Conservation (phyloP, 2,888 invertebrate species). For the Microplitis manilae region DNA sequence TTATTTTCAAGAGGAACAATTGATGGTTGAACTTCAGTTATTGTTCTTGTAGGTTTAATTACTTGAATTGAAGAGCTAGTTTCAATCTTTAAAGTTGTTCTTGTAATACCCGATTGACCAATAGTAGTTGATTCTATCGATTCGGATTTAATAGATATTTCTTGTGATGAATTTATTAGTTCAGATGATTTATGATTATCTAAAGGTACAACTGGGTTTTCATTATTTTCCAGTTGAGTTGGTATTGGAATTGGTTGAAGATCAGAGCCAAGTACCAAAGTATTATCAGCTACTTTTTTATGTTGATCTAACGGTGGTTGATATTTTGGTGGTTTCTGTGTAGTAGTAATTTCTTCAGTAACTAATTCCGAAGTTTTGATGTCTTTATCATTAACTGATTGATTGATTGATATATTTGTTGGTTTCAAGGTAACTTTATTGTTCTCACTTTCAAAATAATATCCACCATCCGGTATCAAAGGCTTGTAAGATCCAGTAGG, state of each 20-base stretch:
- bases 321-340: constrained; percentile 54
- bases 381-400: constrained; percentile 50
- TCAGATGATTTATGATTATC: constrained; percentile 40
- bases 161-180: constrained; percentile 37
- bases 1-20: constrained; percentile 48
- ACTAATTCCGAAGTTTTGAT: constrained; percentile 30
- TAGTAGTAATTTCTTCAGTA: constrained; percentile 33
- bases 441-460: constrained; percentile 39
- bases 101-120: constrained; percentile 40
- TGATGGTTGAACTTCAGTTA: constrained; percentile 54
- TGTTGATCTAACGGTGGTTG: constrained; percentile 61
- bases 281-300: constrained; percentile 58
- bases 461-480: constrained; percentile 49
- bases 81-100: constrained; percentile 63
- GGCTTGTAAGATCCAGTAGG: constrained; percentile 66
- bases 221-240: constrained; percentile 43
- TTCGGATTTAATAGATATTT: constrained; percentile 36
- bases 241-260: constrained; percentile 58
- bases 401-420: constrained; percentile 10
- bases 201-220: constrained; percentile 50
- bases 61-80: constrained; percentile 66
- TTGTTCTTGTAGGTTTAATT: constrained; percentile 62
- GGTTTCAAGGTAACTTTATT: constrained; percentile 10
- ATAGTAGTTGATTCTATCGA: constrained; percentile 43
- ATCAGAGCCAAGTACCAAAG: constrained; percentile 59